A percentile compares a stretch with the other conserved stretches of the same genome.
Conservation (phyloP, 2,797 vertebrate species). For the Crocidura indochinensis region DNA sequence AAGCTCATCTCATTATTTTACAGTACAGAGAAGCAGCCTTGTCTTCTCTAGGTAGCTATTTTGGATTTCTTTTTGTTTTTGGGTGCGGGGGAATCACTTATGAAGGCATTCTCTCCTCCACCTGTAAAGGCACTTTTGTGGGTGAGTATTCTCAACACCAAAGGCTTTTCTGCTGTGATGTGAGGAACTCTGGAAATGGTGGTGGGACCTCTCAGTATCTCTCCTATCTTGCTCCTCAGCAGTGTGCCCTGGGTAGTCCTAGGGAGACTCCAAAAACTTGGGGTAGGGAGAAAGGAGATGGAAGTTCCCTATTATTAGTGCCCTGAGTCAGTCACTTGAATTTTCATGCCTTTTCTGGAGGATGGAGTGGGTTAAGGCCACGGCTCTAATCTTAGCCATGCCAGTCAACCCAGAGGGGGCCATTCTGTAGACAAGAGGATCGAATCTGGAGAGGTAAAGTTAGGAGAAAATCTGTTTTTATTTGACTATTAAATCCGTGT, state of each 20-base stretch:
- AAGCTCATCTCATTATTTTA: constrained; percentile 54
- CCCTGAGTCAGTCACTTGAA: constrained; percentile 8
- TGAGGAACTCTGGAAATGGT: neutral
- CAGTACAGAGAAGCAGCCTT: constrained; percentile 34
- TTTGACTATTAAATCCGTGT: constrained; percentile 50
- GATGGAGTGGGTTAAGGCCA: neutral
- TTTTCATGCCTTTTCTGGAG: constrained; percentile 63
- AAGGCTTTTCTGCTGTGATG: neutral
- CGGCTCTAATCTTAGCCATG: constrained; percentile 25
- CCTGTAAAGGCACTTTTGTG: too few species aligned
- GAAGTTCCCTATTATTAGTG: constrained; percentile 4
- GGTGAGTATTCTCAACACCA: too few species aligned
- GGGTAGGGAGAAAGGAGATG: neutral
- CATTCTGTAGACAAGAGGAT: constrained; percentile 36
- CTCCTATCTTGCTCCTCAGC: neutral
- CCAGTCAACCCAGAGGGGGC: constrained; percentile 1
- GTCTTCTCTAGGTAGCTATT: constrained; percentile 30
- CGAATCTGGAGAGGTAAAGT: constrained; percentile 39
- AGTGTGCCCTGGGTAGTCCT: neutral
- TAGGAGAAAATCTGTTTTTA: constrained; percentile 50
- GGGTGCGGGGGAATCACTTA: neutral
- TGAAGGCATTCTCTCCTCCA: neutral
- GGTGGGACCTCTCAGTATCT: neutral
- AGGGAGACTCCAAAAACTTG: neutral
- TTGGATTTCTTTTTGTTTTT: neutral